Percentiles rank a stretch among this genome's conserved stretches.
Conservation (phyloP, 2,113 vertebrate genomes). For the Gallinago undulata region DNA sequence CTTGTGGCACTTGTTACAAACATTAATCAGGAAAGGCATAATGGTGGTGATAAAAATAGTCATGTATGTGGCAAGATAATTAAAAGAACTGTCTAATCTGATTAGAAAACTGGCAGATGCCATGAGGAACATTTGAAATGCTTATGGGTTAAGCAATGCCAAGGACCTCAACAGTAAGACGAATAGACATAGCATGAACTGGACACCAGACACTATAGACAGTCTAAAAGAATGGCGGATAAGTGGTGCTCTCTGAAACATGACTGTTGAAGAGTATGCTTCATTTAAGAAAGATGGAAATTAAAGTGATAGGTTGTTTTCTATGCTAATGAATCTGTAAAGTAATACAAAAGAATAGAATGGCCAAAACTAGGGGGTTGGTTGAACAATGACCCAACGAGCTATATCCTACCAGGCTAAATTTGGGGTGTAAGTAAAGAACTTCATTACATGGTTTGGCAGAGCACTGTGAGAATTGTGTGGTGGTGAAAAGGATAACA, state of each 20-base stretch:
- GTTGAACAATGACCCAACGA: background rate
- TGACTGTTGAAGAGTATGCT: accelerated
- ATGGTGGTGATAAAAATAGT: background rate
- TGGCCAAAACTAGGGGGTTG: background rate
- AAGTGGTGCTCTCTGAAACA: background rate
- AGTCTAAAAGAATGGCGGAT: background rate
- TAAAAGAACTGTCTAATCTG: background rate
- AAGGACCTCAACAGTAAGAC: background rate
- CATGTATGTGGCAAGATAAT: background rate
- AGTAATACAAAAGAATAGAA: background rate
- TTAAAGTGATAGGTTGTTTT: background rate
- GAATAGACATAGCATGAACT: background rate
- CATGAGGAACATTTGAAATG: background rate
- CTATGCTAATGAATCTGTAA: background rate
- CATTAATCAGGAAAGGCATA: background rate
- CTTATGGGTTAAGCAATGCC: background rate
- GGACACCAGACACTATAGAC: background rate
- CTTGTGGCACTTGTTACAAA: background rate
- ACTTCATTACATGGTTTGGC: background rate
- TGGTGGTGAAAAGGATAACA: background rate
- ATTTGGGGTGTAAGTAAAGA: background rate
- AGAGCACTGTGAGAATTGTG: background rate
- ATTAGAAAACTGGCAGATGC: background rate
- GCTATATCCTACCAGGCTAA: background rate
- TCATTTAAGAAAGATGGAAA: background rate